phyloP scores from a whole-genome alignment of 2,113 vertebrate species.

The Alexandromys fortis region DNA sequence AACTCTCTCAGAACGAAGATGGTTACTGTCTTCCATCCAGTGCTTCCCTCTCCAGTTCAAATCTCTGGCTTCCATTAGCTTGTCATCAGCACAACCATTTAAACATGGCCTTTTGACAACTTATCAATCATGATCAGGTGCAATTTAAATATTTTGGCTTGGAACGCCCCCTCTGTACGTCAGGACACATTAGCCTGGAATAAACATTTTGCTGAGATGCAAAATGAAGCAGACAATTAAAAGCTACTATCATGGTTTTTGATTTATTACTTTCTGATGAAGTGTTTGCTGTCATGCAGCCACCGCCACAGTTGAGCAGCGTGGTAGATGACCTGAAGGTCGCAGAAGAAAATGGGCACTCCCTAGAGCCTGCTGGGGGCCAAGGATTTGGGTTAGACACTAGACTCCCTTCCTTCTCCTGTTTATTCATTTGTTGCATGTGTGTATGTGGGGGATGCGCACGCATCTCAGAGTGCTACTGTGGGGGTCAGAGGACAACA shows the following conservation, averaged over 20 bases:
- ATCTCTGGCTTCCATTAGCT: conserved; percentile 43
- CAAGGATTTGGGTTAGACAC: not conserved
- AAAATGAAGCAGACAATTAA: conserved; percentile 71
- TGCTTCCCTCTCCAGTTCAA: not conserved
- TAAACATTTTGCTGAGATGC: conserved; percentile 76
- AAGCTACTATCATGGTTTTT: conserved; percentile 57
- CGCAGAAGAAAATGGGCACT: not conserved
- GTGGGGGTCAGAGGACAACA: not conserved
- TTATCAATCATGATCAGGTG: conserved; percentile 71
- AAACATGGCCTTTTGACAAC: conserved; percentile 73
- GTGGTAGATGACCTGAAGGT: not conserved
- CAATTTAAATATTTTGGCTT: conserved; percentile 81
- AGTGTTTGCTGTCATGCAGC: not conserved
- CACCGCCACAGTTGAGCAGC: not conserved
- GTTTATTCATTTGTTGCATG: not conserved
- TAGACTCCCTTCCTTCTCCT: not conserved
- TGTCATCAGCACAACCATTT: conserved; percentile 64
- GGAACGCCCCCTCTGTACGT: conserved; percentile 70
- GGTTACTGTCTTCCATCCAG: not conserved
- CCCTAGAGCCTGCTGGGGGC: not conserved
- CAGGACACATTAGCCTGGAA: conserved; percentile 76
- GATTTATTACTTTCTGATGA: conserved; percentile 47
- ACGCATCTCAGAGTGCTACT: too few species aligned
- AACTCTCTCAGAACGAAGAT: not conserved
- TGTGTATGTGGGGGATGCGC: too few species aligned